Evolutionary conservation across 2,888 invertebrate genomes (phyloP), one percentile per base, ranked within the genome.

Genomic region (Agrotis exclamationis): DNA sequence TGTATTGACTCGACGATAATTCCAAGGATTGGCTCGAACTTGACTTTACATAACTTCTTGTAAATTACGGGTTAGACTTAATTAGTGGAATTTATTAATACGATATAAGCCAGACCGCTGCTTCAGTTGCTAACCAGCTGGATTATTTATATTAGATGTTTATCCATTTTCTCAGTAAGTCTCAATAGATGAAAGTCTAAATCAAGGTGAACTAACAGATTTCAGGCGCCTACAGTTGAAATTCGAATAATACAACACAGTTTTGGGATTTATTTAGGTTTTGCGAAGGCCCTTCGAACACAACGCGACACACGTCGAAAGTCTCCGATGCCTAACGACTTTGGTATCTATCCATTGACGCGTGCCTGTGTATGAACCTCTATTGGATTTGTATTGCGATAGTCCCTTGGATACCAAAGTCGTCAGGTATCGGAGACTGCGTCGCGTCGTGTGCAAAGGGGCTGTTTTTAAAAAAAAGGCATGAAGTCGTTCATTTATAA

Each of bases 21-120:
- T 70, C n/a, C 47, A 77, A 74, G 71, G 60, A 72, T 50, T 59
- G 50, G 3, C n/a, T 45, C 50, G 59, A 74, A 63, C 54, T 75
- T 75, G 54, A 75, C 54, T 59, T 59, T 66, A 60, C 47, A 62
- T 57, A 73, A 11, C 22, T 47, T 63, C 18, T 50, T 58, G 63
- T 63, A 50, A 72, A 59, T 59, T 50, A 57, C 39, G 48, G 33
- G 16, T 70, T 22, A 11, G 44, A 44, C 18, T 20, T 70, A 51
- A 60, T 60, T n/a, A 14, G 28, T 33, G 22, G 57, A 71, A 71
- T 50, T 24, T 28, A 63, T 78, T 63, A 47, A 51, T 39, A 51
- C 1, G 14, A 44, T 47, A 28, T 39, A 63, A 20, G 24, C 20
- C 14, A 51, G 20, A n/a, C 14, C 51, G 39, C 39, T 39, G 39